Evolutionary conservation across 2,888 invertebrate genomes (phyloP).

Genomic region (Megaustenia siamemsis): DNA sequence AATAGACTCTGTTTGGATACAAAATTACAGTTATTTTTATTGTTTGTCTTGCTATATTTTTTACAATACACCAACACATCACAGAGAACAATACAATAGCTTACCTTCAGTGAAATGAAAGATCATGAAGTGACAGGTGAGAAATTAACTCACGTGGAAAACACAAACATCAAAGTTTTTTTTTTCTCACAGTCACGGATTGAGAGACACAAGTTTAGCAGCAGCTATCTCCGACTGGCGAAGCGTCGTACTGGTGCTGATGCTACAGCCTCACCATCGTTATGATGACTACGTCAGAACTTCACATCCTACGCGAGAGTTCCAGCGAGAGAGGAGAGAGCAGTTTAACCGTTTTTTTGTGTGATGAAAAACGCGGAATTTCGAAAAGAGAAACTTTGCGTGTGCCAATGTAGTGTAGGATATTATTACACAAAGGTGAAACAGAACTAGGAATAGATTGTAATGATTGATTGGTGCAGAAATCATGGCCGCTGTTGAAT

Average conservation of each 20-base stretch:
- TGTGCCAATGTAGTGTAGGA: too few relatives aligned
- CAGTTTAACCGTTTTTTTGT: not conserved
- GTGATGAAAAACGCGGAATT: not conserved
- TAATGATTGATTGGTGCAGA: too few relatives aligned
- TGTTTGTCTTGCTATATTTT: too few relatives aligned
- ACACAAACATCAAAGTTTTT: constrained; percentile 11
- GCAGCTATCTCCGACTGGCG: not conserved
- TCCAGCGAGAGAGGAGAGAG: not conserved
- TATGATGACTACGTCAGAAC: not conserved
- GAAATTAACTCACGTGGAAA: not conserved
- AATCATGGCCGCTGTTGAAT: too few relatives aligned
- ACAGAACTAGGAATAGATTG: too few relatives aligned
- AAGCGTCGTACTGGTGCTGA: not conserved
- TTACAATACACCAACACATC: too few relatives aligned
- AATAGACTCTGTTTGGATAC: too few relatives aligned
- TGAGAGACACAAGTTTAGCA: not conserved
- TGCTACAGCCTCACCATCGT: not conserved
- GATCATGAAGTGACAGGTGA: not conserved
- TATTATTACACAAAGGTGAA: too few relatives aligned
- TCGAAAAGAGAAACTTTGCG: too few relatives aligned
- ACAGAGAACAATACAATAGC: not conserved
- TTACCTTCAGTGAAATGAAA: not conserved
- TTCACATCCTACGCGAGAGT: not conserved
- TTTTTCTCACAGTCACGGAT: not conserved
- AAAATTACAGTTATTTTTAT: too few relatives aligned